phyloP scores from a whole-genome alignment of 1,140 invertebrate species.

The Drosophila funebris region DNA sequence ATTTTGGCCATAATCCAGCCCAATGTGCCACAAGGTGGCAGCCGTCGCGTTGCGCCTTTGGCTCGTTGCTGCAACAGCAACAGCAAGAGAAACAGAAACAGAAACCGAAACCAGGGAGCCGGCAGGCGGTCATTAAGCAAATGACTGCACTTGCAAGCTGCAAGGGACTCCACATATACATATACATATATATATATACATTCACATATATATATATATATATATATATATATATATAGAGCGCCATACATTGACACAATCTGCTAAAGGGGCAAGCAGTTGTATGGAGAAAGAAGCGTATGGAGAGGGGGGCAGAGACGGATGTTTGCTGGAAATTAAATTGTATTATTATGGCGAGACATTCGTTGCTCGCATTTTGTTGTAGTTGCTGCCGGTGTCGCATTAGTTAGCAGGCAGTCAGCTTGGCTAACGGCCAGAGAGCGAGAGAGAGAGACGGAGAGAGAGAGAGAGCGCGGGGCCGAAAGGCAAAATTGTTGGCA shows the following conservation, averaged over 20 bases:
- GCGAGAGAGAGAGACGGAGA: not conserved
- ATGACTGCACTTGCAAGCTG: slow-evolving; percentile 76
- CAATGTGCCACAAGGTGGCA: slow-evolving; percentile 66
- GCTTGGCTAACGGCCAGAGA: slow-evolving; percentile 35
- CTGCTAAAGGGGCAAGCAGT: slow-evolving; percentile 8
- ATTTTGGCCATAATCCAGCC: slow-evolving; percentile 50
- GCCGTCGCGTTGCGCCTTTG: slow-evolving; percentile 29
- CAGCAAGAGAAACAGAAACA: slow-evolving; percentile 5
- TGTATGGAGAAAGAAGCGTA: too few relatives aligned
- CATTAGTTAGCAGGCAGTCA: slow-evolving; percentile 66
- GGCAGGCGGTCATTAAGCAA: slow-evolving; percentile 79
- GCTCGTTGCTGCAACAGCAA: slow-evolving; percentile 18
- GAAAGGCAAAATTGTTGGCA: slow-evolving; percentile 35
- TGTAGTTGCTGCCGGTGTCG: slow-evolving; percentile 57
- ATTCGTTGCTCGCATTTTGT: slow-evolving; percentile 63
- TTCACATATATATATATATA: slow-evolving; percentile 9
- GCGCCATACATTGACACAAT: slow-evolving; percentile 64
- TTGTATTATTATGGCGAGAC: slow-evolving; percentile 81
- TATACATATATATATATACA: slow-evolving; percentile 13
- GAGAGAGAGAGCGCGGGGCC: not conserved
- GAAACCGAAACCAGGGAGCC: slow-evolving; percentile 37
- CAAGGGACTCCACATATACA: slow-evolving; percentile 30
- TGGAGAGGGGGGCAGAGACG: slow-evolving; percentile 35
- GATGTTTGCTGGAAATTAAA: slow-evolving; percentile 82
- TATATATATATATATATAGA: slow-evolving; percentile 27